These are phyloP conservation scores for Gopherus flavomarginatus DNA, from an alignment of 2,113 vertebrate species.

Conservation along the genomic window DNA sequence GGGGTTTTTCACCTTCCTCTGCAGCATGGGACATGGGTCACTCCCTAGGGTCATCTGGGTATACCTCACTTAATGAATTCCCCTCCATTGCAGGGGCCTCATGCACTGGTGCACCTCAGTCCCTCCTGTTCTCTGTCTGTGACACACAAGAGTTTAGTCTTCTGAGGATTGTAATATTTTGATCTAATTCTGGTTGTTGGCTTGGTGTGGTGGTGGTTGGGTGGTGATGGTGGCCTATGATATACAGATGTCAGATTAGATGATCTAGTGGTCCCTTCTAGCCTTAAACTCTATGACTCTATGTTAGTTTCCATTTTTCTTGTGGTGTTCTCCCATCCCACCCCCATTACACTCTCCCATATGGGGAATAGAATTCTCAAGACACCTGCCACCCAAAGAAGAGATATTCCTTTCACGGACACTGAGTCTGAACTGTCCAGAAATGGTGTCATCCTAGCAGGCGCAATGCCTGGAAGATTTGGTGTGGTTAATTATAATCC, in stretches of 20 bases:
- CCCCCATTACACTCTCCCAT: not conserved
- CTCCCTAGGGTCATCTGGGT: not conserved
- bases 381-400: not conserved
- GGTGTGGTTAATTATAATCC: not conserved
- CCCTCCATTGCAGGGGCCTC: not conserved
- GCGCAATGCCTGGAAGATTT: not conserved
- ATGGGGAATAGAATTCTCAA: not conserved
- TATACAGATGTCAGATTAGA: not conserved
- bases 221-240: not conserved
- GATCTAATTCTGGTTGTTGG: not conserved
- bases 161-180: not conserved
- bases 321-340: not conserved
- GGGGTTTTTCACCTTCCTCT: not conserved
- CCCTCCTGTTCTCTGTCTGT: not conserved
- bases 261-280: not conserved
- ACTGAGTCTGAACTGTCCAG: not conserved
- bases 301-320: not conserved
- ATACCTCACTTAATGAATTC: not conserved
- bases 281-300: not conserved
- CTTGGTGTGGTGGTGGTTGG: too few species aligned
- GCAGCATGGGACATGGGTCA: not conserved
- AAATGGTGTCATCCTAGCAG: not conserved
- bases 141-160: not conserved
- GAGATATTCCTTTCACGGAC: not conserved
- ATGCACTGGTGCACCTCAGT: not conserved